A percentile compares a stretch with the other conserved stretches of the same genome.
Conservation (phyloP, 2,113 vertebrate species). For the Vombatus ursinus region DNA sequence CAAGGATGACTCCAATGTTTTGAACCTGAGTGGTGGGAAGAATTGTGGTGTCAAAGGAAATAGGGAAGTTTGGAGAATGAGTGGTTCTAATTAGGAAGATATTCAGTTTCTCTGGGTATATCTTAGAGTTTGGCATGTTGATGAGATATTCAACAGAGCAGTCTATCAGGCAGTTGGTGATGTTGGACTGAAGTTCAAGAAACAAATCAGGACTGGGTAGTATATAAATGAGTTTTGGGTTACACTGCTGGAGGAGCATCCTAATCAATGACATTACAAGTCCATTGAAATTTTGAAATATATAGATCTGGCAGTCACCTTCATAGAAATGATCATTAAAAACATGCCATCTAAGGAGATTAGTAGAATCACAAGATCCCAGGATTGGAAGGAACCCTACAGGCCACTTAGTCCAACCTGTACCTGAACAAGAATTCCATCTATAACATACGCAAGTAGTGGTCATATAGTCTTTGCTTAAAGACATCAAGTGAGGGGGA, state of each 20-base stretch:
- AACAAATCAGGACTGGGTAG: no score
- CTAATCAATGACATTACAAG: background rate
- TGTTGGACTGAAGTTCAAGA: no score
- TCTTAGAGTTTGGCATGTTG: no score
- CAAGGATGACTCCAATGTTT: no score
- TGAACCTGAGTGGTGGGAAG: no score
- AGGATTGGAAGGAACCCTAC: background rate
- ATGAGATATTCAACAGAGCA: no score
- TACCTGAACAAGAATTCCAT: background rate
- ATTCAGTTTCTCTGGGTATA: no score
- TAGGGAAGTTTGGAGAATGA: no score
- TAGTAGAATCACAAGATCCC: no score
- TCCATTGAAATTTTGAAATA: background rate
- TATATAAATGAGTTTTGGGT: background rate
- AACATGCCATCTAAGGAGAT: background rate
- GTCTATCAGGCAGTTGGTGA: no score
- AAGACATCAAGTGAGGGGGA: background rate
- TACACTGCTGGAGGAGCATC: background rate
- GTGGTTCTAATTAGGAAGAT: no score
- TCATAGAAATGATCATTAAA: background rate
- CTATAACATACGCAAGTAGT: background rate
- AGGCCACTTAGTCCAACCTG: background rate
- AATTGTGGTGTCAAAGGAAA: no score
- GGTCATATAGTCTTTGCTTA: background rate
- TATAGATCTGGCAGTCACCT: background rate